Evolutionary conservation across 23 tunicate species (phyloP).

Genomic region (Trididemnum clinides): DNA sequence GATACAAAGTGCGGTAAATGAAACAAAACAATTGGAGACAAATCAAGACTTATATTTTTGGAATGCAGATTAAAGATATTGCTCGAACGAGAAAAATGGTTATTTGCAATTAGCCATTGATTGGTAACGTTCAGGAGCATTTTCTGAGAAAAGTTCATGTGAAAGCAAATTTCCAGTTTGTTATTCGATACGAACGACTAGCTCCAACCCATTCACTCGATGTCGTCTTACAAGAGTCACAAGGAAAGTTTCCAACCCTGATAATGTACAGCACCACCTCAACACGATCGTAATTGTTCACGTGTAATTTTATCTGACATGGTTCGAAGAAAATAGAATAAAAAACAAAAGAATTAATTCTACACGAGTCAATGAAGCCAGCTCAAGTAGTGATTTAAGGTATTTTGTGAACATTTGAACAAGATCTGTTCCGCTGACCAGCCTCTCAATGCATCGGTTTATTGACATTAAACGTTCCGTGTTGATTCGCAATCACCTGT

Average conservation of each 20-base stretch:
- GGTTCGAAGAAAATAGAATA: constrained; percentile 17
- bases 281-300: constrained; percentile 4
- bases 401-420: not conserved
- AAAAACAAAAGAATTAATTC: constrained; percentile 26
- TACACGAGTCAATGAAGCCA: not conserved
- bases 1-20: too few relatives aligned
- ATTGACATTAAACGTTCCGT: not conserved
- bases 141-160: not conserved
- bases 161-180: not conserved
- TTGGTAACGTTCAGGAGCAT: too few relatives aligned
- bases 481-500: too few relatives aligned
- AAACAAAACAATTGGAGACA: not conserved
- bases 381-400: not conserved
- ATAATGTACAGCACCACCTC: constrained; percentile 8
- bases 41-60: not conserved
- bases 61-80: too few relatives aligned
- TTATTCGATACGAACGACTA: not conserved
- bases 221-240: not conserved
- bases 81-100: too few relatives aligned
- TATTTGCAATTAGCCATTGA: too few relatives aligned
- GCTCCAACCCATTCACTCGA: not conserved
- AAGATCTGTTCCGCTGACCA: not conserved
- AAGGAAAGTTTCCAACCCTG: constrained; percentile 1
- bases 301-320: constrained; percentile 37
- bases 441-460: not conserved